Evolutionary conservation across 1,140 invertebrate genomes (phyloP).

Genomic region (Ceratina calcarata): DNA sequence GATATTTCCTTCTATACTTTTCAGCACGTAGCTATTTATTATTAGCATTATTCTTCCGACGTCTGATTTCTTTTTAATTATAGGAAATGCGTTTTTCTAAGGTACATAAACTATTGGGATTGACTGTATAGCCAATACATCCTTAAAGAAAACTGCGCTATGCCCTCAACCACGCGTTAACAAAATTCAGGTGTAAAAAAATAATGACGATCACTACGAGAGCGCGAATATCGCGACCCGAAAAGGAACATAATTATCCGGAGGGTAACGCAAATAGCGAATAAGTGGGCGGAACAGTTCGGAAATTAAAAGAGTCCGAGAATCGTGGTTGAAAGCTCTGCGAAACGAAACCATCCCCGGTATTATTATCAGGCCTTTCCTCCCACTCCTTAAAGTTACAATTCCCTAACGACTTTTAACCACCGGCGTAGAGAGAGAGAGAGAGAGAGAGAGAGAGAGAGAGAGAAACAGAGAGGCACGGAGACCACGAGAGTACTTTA

Average conservation of each 20-base stretch:
- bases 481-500: background rate
- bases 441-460: too few relatives aligned
- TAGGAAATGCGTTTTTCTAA: too few relatives aligned
- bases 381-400: conserved; percentile 6
- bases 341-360: conserved; percentile 13
- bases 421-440: background rate
- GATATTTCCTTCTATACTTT: too few relatives aligned
- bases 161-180: background rate
- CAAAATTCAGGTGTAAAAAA: background rate
- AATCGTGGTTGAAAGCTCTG: conserved; percentile 8
- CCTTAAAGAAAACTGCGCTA: too few relatives aligned
- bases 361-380: conserved; percentile 11
- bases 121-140: too few relatives aligned
- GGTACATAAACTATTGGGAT: too few relatives aligned
- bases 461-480: background rate
- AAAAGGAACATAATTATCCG: background rate
- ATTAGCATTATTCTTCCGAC: too few relatives aligned
- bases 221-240: background rate
- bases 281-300: background rate
- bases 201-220: background rate
- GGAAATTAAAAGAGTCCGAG: conserved; percentile 2
- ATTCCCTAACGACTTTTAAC: conserved; percentile 36
- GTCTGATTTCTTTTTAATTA: too few relatives aligned
- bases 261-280: background rate
- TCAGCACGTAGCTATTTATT: too few relatives aligned